Percentiles rank a stretch among this genome's conserved stretches.
Conservation (phyloP, 2,797 vertebrate genomes). For the Australoheros facetus region DNA sequence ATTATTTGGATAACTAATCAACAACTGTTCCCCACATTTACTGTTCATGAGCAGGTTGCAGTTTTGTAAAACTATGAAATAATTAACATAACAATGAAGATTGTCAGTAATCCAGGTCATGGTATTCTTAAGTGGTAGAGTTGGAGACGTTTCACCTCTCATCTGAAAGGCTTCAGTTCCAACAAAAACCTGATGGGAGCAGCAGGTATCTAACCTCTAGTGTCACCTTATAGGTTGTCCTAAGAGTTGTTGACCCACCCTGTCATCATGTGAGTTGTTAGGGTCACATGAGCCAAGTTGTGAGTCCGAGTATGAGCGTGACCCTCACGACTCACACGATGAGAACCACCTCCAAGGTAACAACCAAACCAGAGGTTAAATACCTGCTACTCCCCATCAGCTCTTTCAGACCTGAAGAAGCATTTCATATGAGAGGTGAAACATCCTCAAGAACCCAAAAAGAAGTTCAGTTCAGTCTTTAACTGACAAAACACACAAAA, state of each 20-base stretch:
- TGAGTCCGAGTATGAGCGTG: neutral
- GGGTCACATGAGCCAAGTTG: neutral
- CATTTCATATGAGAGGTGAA: neutral
- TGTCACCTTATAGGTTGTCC: too few species aligned
- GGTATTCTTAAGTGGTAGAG: neutral
- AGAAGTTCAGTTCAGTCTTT: neutral
- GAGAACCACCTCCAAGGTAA: neutral
- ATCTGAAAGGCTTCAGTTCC: neutral
- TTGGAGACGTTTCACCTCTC: neutral
- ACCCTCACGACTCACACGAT: neutral
- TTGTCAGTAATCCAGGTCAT: neutral
- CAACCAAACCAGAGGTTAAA: neutral
- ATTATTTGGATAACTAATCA: neutral
- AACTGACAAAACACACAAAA: neutral
- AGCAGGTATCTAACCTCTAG: too few species aligned
- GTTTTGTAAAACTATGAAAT: slow-evolving; percentile 1
- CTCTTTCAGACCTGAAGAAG: neutral
- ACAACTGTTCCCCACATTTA: neutral
- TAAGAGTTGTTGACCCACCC: too few species aligned
- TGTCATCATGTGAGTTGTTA: neutral
- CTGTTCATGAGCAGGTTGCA: neutral
- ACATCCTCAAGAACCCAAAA: neutral
- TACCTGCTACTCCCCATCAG: neutral
- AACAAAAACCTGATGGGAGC: too few species aligned
- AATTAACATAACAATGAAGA: neutral